These are phyloP conservation scores for Dipus sagitta DNA, from an alignment of 2,797 vertebrate genomes.

Conservation along the genomic window DNA sequence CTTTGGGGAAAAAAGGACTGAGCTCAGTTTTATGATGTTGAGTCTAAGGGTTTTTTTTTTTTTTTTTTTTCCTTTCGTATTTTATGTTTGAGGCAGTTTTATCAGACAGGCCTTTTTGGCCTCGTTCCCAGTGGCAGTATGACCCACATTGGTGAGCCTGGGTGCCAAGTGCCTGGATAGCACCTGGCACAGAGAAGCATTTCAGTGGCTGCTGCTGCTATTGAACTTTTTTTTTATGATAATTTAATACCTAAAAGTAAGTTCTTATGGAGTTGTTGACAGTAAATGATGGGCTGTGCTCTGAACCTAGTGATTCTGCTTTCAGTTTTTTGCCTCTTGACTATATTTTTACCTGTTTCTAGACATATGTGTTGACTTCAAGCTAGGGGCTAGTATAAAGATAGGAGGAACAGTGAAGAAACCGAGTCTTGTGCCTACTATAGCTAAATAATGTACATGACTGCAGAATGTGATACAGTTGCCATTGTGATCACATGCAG, in stretches of 20 bases:
- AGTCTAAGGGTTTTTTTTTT: slow-evolving; percentile 17
- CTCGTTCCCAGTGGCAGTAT: slow-evolving; percentile 41
- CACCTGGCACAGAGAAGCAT: not conserved
- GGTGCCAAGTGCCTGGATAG: slow-evolving; percentile 32
- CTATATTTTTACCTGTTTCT: not conserved
- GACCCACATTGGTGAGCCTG: slow-evolving; percentile 31
- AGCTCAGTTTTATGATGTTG: slow-evolving; percentile 18
- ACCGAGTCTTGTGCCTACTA: not conserved
- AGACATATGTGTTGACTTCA: not conserved
- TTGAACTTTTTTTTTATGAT: not conserved
- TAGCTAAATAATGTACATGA: not conserved
- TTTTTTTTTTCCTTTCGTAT: not conserved
- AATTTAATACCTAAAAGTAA: not conserved
- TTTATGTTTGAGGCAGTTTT: slow-evolving; percentile 38
- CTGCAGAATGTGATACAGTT: not conserved
- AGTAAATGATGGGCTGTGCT: not conserved
- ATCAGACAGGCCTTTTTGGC: slow-evolving; percentile 52
- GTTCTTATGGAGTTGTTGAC: not conserved
- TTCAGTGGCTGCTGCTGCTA: not conserved
- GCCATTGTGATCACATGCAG: not conserved
- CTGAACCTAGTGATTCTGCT: not conserved
- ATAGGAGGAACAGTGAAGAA: not conserved
- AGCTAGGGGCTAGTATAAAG: not conserved
- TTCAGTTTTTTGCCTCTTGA: not conserved
- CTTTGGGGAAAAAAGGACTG: slow-evolving; percentile 24